Evolutionary conservation across 2,113 vertebrate species (phyloP), one percentile per base, ranked within the genome.

Genomic region (Hiodon tergisus): DNA sequence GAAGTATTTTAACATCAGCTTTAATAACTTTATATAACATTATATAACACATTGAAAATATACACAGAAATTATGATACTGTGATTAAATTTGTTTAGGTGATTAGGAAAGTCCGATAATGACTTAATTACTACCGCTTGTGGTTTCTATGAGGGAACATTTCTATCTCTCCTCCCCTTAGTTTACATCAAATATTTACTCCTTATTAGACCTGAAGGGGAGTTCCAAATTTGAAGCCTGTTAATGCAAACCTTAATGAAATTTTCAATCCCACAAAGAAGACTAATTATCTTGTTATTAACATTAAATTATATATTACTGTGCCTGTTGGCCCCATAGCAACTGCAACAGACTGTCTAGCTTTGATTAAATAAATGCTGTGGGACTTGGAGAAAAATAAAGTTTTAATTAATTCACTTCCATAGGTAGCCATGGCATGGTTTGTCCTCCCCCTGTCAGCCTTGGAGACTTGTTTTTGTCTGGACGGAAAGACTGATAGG

Each of bases 261-360:
- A 70, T 70, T 70, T 70, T 17, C 3, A 70, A 70, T 55, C 52
- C 68, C 68, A 11, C 68, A 55, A 70, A 70, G 68, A 70, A 70
- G 68, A 70, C 68, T 70, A 70, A 70, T 70, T 70, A 70, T 51
- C 68, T 70, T 55, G 68, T 70, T 70, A 70, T 70, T 70, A 70
- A 70, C 68, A 70, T 70, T 51, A 54, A 70, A 70, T 70, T 70
- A 70, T 70, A 70, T 70, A 68, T 68, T 68, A 70, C 68, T 17
- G 52, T 50, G 68, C 52, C 68, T 70, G 16, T 55, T 55, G 52
- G 68, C 68, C 68, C 68, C 68, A 52, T 8, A 70, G 68, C 68
- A 54, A 54, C 17, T 54, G 52, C 52, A 70, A 17, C 52, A 70
- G 68, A 70, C 68, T 55, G 68, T 70, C 68, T 70, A 54, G 68